Conservation (phyloP, 2,888 invertebrate species). For the Megamerina dolium region DNA sequence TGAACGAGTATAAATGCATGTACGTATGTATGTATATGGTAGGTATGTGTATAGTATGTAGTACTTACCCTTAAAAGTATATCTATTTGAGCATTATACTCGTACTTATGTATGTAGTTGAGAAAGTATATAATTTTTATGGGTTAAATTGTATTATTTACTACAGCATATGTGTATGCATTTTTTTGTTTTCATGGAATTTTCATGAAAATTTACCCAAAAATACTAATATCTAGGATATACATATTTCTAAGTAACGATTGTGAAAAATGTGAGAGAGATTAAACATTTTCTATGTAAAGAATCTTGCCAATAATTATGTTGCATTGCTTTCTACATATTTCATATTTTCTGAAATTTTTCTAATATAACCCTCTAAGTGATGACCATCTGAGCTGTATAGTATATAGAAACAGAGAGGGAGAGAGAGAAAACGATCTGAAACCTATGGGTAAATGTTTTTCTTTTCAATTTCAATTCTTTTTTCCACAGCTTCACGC, state of each 20-base stretch:
- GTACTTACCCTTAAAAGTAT: no score
- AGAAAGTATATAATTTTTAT: background rate
- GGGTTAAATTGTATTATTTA: no score
- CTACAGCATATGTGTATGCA: no score
- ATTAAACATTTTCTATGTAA: no score
- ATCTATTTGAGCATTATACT: background rate
- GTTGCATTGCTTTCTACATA: constrained; percentile 1
- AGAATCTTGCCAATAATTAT: constrained; percentile 19
- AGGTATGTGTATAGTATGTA: background rate
- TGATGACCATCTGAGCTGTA: constrained; percentile 24
- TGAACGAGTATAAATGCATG: no score
- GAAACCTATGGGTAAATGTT: constrained; percentile 2
- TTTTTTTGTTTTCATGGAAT: constrained; percentile 2
- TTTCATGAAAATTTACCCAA: constrained; percentile 3
- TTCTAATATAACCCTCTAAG: background rate
- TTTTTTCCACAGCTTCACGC: constrained; percentile 34
- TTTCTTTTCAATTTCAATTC: constrained; percentile 5
- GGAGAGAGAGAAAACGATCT: no score
- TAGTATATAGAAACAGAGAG: no score
- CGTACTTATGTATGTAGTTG: background rate
- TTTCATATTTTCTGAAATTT: background rate
- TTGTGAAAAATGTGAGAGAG: constrained; percentile 20
- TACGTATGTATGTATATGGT: background rate
- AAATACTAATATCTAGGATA: no score
- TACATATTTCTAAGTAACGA: constrained; percentile 2